Conservation (phyloP, 2,113 vertebrate genomes). For the Asarcornis scutulata region DNA sequence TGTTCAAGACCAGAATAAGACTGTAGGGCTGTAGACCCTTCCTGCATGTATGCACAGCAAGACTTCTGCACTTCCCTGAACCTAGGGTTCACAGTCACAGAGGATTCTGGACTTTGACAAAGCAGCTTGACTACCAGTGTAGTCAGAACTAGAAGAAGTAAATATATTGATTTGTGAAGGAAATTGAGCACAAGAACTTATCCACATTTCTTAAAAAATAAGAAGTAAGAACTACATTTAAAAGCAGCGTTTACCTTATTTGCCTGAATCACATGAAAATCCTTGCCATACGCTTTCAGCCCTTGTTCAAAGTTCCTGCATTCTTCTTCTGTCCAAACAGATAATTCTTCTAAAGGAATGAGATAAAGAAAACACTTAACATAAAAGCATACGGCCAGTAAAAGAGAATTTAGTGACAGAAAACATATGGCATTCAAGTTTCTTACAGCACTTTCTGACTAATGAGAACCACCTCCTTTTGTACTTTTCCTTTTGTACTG, state of each 20-base stretch:
- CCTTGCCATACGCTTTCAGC: constrained; percentile 94
- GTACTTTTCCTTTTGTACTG: too few species aligned
- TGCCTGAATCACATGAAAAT: constrained; percentile 95
- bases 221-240: not conserved
- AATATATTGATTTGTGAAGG: not conserved
- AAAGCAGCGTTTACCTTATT: constrained; percentile 87
- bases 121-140: rapidly evolving
- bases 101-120: not conserved
- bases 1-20: not conserved
- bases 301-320: constrained; percentile 96
- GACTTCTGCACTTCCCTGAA: not conserved
- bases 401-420: not conserved
- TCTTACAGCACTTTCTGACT: not conserved
- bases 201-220: not conserved
- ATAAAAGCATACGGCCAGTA: not conserved
- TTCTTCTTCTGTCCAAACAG: constrained; percentile 96
- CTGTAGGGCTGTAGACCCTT: too few species aligned
- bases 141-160: not conserved
- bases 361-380: not conserved
- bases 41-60: rapidly evolving
- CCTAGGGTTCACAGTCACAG: not conserved
- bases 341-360: constrained; percentile 86
- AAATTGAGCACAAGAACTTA: not conserved
- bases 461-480: not conserved
- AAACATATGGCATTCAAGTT: not conserved